phyloP scores from a whole-genome alignment of 2,888 invertebrate species.

The Eustalomyia histrio region DNA sequence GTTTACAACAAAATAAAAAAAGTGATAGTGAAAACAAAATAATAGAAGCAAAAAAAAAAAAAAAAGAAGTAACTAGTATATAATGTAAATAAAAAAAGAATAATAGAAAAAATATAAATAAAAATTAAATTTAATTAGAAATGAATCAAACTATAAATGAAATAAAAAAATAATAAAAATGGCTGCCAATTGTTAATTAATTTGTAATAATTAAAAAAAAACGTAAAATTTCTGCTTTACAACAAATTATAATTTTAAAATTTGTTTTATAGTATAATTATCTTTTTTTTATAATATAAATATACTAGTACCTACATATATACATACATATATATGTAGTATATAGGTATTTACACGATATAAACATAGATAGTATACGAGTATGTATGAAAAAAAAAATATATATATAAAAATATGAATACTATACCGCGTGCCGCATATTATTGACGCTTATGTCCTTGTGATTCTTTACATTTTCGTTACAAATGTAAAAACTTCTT shows the following conservation, averaged over 20 bases:
- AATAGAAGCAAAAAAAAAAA: conserved; percentile 39
- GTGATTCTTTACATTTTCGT: conserved; percentile 65
- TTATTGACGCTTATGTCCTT: conserved; percentile 66
- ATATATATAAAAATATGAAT: conserved; percentile 2
- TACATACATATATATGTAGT: too few species aligned
- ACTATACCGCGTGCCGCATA: conserved; percentile 50
- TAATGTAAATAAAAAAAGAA: conserved; percentile 34
- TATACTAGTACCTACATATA: not conserved
- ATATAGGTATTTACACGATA: too few species aligned
- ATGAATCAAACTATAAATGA: conserved; percentile 8
- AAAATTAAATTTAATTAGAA: not conserved
- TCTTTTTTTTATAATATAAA: conserved; percentile 15
- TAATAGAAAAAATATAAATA: not conserved
- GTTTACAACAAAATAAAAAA: conserved; percentile 24
- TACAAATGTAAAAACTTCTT: conserved; percentile 44
- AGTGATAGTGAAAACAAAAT: conserved; percentile 29
- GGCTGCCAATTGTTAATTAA: not conserved
- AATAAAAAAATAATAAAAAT: not conserved
- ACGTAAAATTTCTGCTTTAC: too few species aligned
- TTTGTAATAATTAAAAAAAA: not conserved
- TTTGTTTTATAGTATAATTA: conserved; percentile 2
- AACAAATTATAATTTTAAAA: not conserved
- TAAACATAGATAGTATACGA: not conserved
- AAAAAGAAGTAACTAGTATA: conserved; percentile 17
- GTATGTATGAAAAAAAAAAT: conserved; percentile 21